Evolutionary conservation across 2,113 vertebrate species (phyloP).

Genomic region (Ictalurus furcatus): DNA sequence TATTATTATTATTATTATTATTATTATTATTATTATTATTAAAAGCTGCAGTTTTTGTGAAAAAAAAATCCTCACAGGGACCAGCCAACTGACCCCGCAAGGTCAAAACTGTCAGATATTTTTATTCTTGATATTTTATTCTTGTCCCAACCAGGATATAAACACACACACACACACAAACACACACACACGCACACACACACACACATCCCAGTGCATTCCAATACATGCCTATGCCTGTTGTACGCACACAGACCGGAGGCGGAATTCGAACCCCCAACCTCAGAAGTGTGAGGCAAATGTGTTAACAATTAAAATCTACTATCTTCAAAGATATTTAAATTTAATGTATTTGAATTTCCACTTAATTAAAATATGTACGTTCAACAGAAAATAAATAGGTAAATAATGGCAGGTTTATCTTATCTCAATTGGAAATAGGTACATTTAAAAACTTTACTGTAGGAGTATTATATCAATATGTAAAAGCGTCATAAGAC

Average conservation of each 20-base stretch:
- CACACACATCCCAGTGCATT: conserved; percentile 30
- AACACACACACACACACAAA: background rate
- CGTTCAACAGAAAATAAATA: background rate
- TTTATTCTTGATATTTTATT: background rate
- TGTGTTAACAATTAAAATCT: too few relatives aligned
- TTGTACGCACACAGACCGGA: background rate
- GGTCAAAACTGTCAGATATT: background rate
- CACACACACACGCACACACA: conserved; percentile 13
- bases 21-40: too few relatives aligned
- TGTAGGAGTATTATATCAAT: too few relatives aligned
- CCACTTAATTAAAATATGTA: background rate
- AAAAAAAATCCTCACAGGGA: background rate
- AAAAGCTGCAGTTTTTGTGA: background rate
- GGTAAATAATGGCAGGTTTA: background rate
- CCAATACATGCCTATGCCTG: conserved; percentile 41
- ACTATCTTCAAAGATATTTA: too few relatives aligned
- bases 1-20: background rate
- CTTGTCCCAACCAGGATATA: background rate
- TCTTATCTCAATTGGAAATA: background rate
- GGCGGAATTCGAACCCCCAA: too few relatives aligned
- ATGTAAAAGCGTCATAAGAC: background rate
- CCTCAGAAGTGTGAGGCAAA: too few relatives aligned
- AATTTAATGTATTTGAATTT: background rate
- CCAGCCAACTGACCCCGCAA: background rate
- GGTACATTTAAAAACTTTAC: background rate